phyloP scores from a whole-genome alignment of 2,888 invertebrate species.

The Eupithecia subfuscata region DNA sequence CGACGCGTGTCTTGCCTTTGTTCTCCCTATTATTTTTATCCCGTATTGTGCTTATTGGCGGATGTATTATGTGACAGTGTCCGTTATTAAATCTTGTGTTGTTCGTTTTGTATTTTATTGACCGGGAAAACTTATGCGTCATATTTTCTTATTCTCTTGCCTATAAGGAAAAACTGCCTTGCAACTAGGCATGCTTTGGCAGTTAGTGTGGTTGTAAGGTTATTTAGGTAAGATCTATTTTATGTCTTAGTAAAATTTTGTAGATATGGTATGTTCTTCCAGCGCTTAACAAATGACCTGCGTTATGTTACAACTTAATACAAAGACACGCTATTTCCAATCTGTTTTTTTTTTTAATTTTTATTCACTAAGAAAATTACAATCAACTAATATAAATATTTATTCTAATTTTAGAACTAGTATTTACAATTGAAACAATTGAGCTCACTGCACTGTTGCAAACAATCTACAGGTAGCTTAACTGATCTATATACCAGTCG shows the following conservation, averaged over 20 bases:
- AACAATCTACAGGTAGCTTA: no score
- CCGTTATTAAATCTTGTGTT: constrained; percentile 43
- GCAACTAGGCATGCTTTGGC: not conserved
- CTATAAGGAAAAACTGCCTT: not conserved
- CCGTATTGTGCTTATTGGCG: constrained; percentile 73
- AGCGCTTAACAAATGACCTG: no score
- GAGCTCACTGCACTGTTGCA: no score
- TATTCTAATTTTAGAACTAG: no score
- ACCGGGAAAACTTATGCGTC: constrained; percentile 11
- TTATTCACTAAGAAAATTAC: no score
- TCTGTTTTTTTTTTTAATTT: no score
- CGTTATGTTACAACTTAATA: no score
- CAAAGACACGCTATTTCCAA: no score
- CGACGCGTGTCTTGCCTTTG: constrained; percentile 66
- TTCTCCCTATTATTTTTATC: constrained; percentile 73
- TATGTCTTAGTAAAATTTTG: not conserved
- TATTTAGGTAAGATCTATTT: not conserved
- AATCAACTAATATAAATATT: no score
- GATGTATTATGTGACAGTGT: constrained; percentile 65
- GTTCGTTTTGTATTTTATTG: constrained; percentile 33
- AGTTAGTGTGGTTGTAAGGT: not conserved
- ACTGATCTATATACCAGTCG: no score
- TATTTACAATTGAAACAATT: no score
- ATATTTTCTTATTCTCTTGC: not conserved
- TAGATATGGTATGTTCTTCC: no score